Evolutionary conservation across 2,888 invertebrate genomes (phyloP).

Genomic region (Tenthredo distinguenda): DNA sequence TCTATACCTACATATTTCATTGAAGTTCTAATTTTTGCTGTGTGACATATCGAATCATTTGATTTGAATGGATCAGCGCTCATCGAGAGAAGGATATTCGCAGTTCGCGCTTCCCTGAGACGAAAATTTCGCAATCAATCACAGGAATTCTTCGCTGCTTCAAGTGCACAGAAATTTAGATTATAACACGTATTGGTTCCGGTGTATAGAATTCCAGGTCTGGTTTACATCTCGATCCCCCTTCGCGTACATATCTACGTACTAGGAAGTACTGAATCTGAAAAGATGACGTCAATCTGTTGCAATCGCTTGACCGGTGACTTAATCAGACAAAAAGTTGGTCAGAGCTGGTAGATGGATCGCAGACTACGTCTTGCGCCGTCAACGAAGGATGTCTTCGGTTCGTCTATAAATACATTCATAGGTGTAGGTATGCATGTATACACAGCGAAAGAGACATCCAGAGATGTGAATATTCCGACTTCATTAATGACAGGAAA

Average conservation of each 20-base stretch:
- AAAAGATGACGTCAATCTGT: conserved; percentile 28
- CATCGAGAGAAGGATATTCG: neutral
- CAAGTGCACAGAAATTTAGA: too few relatives aligned
- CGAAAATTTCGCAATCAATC: too few relatives aligned
- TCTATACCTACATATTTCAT: neutral
- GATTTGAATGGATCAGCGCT: neutral
- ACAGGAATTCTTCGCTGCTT: too few relatives aligned
- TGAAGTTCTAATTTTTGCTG: neutral
- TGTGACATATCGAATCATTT: neutral
- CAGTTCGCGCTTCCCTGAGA: neutral
- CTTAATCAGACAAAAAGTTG: conserved; percentile 18
- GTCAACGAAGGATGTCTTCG: neutral
- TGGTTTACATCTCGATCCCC: neutral
- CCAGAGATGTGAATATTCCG: neutral
- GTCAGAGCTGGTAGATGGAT: conserved; percentile 21
- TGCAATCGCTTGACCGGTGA: conserved; percentile 16
- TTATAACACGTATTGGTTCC: neutral
- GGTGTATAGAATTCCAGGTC: neutral
- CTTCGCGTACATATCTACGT: neutral
- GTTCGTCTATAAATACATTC: neutral
- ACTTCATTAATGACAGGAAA: neutral
- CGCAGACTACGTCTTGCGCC: neutral
- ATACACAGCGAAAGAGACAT: neutral
- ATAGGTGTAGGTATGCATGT: neutral
- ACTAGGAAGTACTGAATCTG: neutral